phyloP scores from a whole-genome alignment of 2,888 invertebrate genomes.

The Panopea generosa region DNA sequence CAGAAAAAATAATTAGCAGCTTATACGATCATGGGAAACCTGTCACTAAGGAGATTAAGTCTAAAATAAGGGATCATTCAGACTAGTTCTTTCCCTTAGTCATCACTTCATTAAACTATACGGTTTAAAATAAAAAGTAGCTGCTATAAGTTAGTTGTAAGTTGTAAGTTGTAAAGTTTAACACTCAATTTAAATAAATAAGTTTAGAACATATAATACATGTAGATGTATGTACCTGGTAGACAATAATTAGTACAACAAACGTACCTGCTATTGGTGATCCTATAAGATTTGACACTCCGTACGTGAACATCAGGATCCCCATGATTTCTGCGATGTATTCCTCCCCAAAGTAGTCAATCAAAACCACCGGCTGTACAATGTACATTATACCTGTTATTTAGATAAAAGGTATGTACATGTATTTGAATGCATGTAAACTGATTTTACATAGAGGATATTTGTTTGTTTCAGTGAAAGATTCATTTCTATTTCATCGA shows the following conservation, averaged over 20 bases:
- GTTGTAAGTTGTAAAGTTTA: not conserved
- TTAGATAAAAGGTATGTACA: no score
- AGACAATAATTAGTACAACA: not conserved
- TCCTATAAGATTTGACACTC: slow-evolving; percentile 32
- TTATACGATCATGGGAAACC: no score
- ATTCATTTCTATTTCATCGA: no score
- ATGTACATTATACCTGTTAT: slow-evolving; percentile 38
- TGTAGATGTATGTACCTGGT: not conserved
- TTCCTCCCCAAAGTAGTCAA: slow-evolving; percentile 41
- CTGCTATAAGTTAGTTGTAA: not conserved
- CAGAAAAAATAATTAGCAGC: no score
- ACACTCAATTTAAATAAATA: not conserved
- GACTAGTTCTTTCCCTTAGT: no score
- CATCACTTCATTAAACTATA: no score
- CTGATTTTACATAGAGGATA: no score
- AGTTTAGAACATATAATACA: no score
- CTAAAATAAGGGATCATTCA: no score
- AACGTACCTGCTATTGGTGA: slow-evolving; percentile 41
- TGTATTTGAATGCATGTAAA: no score
- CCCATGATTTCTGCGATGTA: slow-evolving; percentile 42
- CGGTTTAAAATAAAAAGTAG: not conserved
- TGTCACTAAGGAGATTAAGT: no score
- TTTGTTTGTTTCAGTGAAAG: no score
- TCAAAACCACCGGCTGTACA: slow-evolving; percentile 28
- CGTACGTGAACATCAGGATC: slow-evolving; percentile 33